Evolutionary conservation across 2,888 invertebrate genomes (phyloP), one percentile per base, ranked within the genome.

Genomic region (Steinernema carpocapsae): DNA sequence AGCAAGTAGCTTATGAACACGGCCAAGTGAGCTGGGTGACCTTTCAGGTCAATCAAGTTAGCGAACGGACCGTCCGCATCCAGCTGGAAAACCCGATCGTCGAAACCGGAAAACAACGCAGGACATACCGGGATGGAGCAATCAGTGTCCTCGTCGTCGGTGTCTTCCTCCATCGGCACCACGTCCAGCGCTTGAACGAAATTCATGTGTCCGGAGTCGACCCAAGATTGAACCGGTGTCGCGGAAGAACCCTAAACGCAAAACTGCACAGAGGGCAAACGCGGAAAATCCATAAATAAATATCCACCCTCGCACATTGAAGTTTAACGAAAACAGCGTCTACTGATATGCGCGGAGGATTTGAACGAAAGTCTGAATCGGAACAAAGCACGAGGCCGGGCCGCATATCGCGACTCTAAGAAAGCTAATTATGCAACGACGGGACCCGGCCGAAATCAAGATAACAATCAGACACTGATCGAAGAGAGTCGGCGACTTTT

Each of bases 1-100:
- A 94, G 90, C 78, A 94, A 92, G 89, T 93, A 94, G 90, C 97
- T 95, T 87, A 96, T 92, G 88, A 99, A 93, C 74, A 97, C 95
- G 75, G 96, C 94, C 84, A 95, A 91, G 88, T 97, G 93, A 76
- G 94, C 95, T 81, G 94, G 93, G 77, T 93, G 92, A 86, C 93
- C 93, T 90, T 92, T 92, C 73, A 96, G 90, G 83, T 92, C 92
- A 22, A 92, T 91, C 74, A 95, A 91, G 81, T 92, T 92, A 86
- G 93, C 93, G 88, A 97, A 97, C 76, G 95, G 93, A 0, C 94
- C 94, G 79, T 94, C 93, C 85, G 93, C 93, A 87, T 93, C 93
- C 42, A 92, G 77, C 93, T 93, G 89, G 24, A 90, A 90, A 22
- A 32, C 24, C 1, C 14, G 6, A 3, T 32, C 17, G 4, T 26